Evolutionary conservation across 2,797 vertebrate species (phyloP), one percentile per base, ranked within the genome.

Genomic region (Zenarchopterus dispar): DNA sequence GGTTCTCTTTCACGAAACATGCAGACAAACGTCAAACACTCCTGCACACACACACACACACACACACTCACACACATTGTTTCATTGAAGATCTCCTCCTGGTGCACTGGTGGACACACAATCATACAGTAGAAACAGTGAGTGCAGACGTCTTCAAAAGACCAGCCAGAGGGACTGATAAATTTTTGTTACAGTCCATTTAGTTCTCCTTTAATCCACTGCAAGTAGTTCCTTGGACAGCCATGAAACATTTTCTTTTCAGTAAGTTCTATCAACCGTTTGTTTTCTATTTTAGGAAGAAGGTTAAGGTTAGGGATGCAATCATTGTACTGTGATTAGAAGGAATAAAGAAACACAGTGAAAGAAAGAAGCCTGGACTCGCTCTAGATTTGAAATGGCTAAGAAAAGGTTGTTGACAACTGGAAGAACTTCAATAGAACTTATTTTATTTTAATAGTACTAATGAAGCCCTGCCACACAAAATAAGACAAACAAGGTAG

Each of bases 61-160:
- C 19, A 39, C 18, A 15, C 28, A 54, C 28, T 3, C 28, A 6
- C 28, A 28, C 2, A 24, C 24, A 5, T 8, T 70, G 58, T 71
- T 15, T 39, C 13, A 39, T 39, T 39, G 36, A 39, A 56, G 58
- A 39, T 9, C 5, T 73, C 48, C 56, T 57, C 61, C 8, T 0
- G 15, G 21, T 45, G 39, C 65, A 72, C 31, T 53, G 46, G 24
- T 24, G 16, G 10, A 70, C 33, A 33, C 51, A 55, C 17, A 65
- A 24, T 46, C 43, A 58, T 6, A 49, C 42, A 67, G n/a, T 24
- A 60, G 36, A 52, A 50, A 16, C 17, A 36, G 9, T 16, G 36
- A 58, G 28, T 44, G 23, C 22, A 68, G 57, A 67, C 57, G 16
- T 52, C 21, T 49, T 13, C 62, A 51, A 58, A 24, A 64, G 6